These are phyloP conservation scores for Chloromyia formosa DNA, from an alignment of 2,888 invertebrate genomes.

Conservation along the genomic window DNA sequence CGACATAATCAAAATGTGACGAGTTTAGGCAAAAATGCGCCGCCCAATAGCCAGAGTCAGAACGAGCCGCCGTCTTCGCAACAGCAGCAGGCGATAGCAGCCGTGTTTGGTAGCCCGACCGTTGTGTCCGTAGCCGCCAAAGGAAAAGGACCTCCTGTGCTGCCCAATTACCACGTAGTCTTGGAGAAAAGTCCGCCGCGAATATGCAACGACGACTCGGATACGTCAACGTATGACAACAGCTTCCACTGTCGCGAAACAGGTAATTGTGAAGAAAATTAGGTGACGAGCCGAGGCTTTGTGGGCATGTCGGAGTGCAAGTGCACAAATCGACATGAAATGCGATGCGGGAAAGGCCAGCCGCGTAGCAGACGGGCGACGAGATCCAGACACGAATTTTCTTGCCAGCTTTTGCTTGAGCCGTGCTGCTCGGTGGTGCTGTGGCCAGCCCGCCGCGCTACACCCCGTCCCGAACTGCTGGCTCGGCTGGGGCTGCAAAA, in stretches of 20 bases:
- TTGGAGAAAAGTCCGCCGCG: constrained; percentile 51
- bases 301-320: constrained; percentile 20
- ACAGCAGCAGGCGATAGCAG: too few species aligned
- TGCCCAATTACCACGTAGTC: constrained; percentile 42
- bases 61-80: not conserved
- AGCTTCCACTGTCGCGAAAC: constrained; percentile 54
- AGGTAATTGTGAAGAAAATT: constrained; percentile 50
- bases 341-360: constrained; percentile 35
- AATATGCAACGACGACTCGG: constrained; percentile 48
- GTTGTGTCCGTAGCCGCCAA: constrained; percentile 29
- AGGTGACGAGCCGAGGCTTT: constrained; percentile 4
- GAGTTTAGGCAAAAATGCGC: constrained; percentile 46
- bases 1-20: constrained; percentile 43
- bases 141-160: constrained; percentile 39
- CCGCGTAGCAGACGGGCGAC: not conserved
- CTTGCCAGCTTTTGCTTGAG: constrained; percentile 30
- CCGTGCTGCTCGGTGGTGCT: constrained; percentile 20
- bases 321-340: constrained; percentile 29
- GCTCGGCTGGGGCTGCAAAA: constrained; percentile 12
- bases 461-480: constrained; percentile 30
- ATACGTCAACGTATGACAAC: constrained; percentile 52
- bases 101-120: not conserved
- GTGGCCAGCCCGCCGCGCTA: constrained; percentile 22
- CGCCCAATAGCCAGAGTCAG: not conserved
- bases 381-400: constrained; percentile 38